Conservation (phyloP, 2,888 invertebrate genomes). For the Noctua comes region DNA sequence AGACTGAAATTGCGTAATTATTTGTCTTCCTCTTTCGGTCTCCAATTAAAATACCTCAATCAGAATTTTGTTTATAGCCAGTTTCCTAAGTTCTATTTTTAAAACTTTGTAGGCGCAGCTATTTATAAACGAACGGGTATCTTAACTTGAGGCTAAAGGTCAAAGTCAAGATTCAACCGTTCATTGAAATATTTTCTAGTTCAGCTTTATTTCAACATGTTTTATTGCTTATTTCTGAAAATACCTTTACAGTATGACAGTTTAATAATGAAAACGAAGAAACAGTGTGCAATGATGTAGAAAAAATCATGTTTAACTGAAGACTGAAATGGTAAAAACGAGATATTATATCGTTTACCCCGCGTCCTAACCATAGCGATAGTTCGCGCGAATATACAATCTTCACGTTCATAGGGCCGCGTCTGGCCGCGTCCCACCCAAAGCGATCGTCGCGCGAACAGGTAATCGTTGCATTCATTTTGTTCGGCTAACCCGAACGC, state of each 20-base stretch:
- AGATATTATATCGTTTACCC: not conserved
- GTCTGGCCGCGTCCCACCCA: no score
- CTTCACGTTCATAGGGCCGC: not conserved
- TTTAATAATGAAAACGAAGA: not conserved
- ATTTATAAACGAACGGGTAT: not conserved
- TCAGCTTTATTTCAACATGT: not conserved
- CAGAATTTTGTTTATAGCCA: not conserved
- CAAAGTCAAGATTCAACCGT: not conserved
- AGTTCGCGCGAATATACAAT: not conserved
- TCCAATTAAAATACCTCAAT: conserved; percentile 1
- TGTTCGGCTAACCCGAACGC: not conserved
- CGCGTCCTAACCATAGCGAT: not conserved
- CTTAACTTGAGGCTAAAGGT: not conserved
- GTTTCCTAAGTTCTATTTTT: conserved; percentile 24
- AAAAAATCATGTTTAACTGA: not conserved
- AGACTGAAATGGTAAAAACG: not conserved
- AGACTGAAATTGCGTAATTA: conserved; percentile 8
- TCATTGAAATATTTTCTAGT: not conserved
- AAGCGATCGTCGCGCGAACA: not conserved
- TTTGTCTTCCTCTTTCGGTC: conserved; percentile 1
- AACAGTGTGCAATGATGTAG: not conserved
- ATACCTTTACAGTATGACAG: not conserved
- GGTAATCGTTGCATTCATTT: not conserved
- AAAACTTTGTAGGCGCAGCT: not conserved
- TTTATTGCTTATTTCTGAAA: not conserved